Evolutionary conservation across 2,888 invertebrate species (phyloP).

Genomic region (Carterocephalus palaemon): DNA sequence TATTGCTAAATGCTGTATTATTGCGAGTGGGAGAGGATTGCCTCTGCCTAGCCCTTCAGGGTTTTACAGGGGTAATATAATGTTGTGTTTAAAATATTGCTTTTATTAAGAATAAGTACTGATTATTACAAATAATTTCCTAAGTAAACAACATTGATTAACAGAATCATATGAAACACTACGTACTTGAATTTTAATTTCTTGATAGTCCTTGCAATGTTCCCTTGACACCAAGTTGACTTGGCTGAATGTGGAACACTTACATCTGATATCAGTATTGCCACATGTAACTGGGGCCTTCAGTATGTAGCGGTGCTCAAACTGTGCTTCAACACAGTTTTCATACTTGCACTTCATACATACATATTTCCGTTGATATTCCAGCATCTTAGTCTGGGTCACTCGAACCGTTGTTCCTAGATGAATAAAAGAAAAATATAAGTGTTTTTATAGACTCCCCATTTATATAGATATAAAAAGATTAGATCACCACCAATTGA

Average conservation of each 20-base stretch:
- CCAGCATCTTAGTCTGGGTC: slow-evolving; percentile 86
- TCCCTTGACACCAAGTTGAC: slow-evolving; percentile 78
- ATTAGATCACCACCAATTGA: too few species aligned
- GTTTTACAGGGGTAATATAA: background rate
- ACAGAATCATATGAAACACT: background rate
- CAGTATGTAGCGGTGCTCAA: slow-evolving; percentile 81
- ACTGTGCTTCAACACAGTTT: slow-evolving; percentile 82
- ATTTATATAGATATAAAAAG: too few species aligned
- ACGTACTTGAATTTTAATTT: slow-evolving; percentile 87
- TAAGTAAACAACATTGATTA: too few species aligned
- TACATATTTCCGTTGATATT: slow-evolving; percentile 84
- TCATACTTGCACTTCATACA: slow-evolving; percentile 88
- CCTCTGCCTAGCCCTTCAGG: too few species aligned
- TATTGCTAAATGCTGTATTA: background rate
- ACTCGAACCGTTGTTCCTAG: slow-evolving; percentile 88
- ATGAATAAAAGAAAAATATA: slow-evolving; percentile 23
- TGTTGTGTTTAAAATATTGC: too few species aligned
- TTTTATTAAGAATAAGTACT: background rate
- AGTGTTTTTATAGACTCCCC: too few species aligned
- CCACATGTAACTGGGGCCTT: slow-evolving; percentile 77
- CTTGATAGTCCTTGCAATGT: slow-evolving; percentile 89
- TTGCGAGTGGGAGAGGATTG: background rate
- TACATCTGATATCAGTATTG: slow-evolving; percentile 74
- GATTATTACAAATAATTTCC: background rate
- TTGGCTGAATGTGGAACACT: slow-evolving; percentile 74